phyloP scores from a whole-genome alignment of 2,888 invertebrate species.

The Empis livida region DNA sequence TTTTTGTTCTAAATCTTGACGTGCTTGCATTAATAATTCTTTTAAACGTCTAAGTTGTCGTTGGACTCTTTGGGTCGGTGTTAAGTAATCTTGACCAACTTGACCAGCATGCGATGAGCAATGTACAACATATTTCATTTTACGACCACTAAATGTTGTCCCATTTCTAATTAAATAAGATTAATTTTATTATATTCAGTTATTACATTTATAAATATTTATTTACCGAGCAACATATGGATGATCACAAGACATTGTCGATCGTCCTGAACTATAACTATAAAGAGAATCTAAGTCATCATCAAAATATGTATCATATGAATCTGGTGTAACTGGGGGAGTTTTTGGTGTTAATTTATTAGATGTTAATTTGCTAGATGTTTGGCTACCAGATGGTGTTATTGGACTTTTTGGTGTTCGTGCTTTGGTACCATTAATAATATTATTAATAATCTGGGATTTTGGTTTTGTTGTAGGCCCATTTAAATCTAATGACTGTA shows the following conservation, averaged over 20 bases:
- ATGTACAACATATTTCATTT: conserved; percentile 70
- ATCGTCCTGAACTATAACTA: conserved; percentile 66
- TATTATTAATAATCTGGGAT: neutral
- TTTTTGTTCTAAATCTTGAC: conserved; percentile 64
- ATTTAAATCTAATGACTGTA: conserved; percentile 33
- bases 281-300: conserved; percentile 65
- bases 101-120: conserved; percentile 68
- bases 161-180: conserved; percentile 48
- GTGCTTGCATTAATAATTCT: conserved; percentile 56
- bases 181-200: too few relatives aligned
- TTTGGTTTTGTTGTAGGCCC: conserved; percentile 20
- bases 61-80: conserved; percentile 77
- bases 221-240: conserved; percentile 57
- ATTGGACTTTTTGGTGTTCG: conserved; percentile 30
- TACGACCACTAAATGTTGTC: conserved; percentile 54
- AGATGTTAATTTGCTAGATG: conserved; percentile 5
- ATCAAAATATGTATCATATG: conserved; percentile 40
- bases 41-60: conserved; percentile 65
- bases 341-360: conserved; percentile 39
- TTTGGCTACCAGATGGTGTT: too few relatives aligned
- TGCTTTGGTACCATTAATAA: conserved; percentile 9
- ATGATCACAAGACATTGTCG: conserved; percentile 55
- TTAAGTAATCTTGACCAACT: conserved; percentile 70
- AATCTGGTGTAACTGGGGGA: conserved; percentile 49
- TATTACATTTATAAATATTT: neutral